These are phyloP conservation scores for roundworm (Caenorhabditis elegans) DNA, from an alignment of 1,140 invertebrate genomes.

Conservation along the genomic window DNA sequence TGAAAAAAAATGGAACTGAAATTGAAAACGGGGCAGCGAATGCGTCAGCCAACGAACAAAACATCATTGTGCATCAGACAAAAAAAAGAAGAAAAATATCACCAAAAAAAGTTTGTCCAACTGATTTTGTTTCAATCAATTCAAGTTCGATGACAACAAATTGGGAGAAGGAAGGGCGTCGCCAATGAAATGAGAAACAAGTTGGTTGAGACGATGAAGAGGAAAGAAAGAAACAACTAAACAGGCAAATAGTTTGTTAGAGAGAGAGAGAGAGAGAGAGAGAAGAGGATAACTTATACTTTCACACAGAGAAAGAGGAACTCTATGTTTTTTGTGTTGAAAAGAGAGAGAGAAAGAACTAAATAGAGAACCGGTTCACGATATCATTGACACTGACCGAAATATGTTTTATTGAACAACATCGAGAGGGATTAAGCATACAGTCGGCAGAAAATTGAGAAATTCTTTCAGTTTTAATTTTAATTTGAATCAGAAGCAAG, in stretches of 20 bases:
- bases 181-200: not conserved
- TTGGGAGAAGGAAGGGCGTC: not conserved
- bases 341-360: not conserved
- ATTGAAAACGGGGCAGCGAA: not conserved
- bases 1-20: not conserved
- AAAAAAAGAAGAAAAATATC: no score
- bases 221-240: constrained; percentile 22
- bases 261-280: not conserved
- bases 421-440: no score
- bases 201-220: not conserved
- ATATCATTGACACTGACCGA: no score
- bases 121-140: constrained; percentile 22
- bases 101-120: not conserved
- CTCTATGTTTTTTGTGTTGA: not conserved
- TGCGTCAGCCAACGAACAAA: constrained; percentile 14
- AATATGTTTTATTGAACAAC: no score
- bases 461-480: no score
- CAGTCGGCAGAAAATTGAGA: no score
- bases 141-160: not conserved
- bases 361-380: constrained; percentile 10
- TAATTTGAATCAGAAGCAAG: no score
- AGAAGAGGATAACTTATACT: constrained; percentile 1
- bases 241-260: not conserved
- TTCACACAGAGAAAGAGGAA: constrained; percentile 8
- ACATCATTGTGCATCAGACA: no score